Evolutionary conservation across 2,113 vertebrate species (phyloP).

Genomic region (Coracopsis vasa): DNA sequence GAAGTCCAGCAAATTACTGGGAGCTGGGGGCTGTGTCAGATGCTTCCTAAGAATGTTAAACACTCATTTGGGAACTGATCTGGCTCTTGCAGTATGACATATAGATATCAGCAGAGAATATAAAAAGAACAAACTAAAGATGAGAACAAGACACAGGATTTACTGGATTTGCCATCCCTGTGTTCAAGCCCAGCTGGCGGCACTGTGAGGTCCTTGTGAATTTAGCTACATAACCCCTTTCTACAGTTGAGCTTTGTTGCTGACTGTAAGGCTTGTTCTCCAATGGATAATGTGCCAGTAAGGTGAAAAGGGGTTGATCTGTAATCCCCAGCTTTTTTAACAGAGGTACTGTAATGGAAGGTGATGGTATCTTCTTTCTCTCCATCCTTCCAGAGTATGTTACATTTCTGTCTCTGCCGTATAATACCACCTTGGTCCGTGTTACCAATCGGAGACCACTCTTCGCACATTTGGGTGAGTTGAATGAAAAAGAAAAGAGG

Average conservation of each 20-base stretch:
- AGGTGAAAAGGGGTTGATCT: not conserved
- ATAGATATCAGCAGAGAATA: not conserved
- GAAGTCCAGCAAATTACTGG: not conserved
- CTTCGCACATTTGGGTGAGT: slow-evolving; percentile 94
- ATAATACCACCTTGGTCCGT: slow-evolving; percentile 76
- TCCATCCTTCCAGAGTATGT: slow-evolving; percentile 80
- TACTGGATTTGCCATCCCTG: not conserved
- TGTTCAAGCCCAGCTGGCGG: not conserved
- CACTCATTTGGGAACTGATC: not conserved
- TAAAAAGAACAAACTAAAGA: not conserved
- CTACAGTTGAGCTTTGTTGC: not conserved
- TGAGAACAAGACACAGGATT: not conserved
- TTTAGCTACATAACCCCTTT: not conserved
- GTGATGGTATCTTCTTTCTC: not conserved
- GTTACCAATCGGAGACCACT: slow-evolving; percentile 85
- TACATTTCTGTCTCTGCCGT: slow-evolving; percentile 85
- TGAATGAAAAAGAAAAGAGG: not conserved
- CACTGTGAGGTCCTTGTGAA: not conserved
- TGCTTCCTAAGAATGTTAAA: not conserved
- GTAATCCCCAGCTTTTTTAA: not conserved
- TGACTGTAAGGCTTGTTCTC: not conserved
- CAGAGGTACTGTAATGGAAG: not conserved
- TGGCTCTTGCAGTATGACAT: not conserved
- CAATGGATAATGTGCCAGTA: not conserved
- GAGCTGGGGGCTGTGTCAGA: not conserved